Conservation (phyloP, 2,888 invertebrate species). For the Pterostichus niger region DNA sequence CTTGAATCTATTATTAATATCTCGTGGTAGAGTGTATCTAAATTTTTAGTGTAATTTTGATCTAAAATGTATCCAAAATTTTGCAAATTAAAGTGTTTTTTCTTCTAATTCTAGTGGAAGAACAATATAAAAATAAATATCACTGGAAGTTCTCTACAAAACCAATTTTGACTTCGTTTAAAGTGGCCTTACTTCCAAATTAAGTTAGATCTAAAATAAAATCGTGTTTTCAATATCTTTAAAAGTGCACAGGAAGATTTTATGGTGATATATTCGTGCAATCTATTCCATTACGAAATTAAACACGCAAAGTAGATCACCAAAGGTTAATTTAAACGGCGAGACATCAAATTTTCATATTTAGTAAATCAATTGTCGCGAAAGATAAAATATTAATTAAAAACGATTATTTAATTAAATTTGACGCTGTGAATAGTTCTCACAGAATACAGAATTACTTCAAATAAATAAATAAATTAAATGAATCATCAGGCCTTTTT, state of each 20-base stretch:
- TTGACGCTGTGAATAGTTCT: background rate
- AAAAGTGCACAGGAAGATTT: slow-evolving; percentile 23
- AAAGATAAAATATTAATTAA: too few species aligned
- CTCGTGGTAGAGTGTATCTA: too few species aligned
- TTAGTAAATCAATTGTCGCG: too few species aligned
- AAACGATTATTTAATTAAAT: too few species aligned
- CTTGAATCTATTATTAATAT: too few species aligned
- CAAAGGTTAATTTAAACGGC: too few species aligned
- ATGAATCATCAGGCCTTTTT: too few species aligned
- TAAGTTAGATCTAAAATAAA: slow-evolving; percentile 3
- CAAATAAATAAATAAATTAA: too few species aligned
- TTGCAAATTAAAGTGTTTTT: background rate
- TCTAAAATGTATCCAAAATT: too few species aligned
- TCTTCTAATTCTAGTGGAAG: slow-evolving; percentile 16
- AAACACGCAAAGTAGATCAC: background rate
- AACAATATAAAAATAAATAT: slow-evolving; percentile 35
- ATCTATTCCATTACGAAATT: background rate
- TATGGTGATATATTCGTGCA: background rate
- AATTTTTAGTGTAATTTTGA: too few species aligned
- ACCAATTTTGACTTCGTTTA: background rate
- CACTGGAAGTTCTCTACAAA: slow-evolving; percentile 10
- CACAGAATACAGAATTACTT: background rate
- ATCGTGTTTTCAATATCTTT: slow-evolving; percentile 4
- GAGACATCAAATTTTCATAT: too few species aligned
- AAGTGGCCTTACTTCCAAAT: background rate